These are phyloP conservation scores for Drosophila seguyi DNA, from an alignment of 1,140 invertebrate genomes.

Conservation along the genomic window DNA sequence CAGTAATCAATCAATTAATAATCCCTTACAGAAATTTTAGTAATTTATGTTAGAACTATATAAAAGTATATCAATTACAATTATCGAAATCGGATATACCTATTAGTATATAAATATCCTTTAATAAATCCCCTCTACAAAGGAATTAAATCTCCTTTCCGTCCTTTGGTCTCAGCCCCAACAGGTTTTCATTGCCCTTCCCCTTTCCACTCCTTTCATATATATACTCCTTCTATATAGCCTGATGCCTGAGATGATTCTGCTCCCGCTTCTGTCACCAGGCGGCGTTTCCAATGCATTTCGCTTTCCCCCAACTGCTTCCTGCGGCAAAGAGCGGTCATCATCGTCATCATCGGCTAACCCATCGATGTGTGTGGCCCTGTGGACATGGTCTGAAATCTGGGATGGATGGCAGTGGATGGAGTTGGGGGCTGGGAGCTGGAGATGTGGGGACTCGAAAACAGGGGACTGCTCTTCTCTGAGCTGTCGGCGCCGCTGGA, in stretches of 20 bases:
- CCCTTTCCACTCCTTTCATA: not conserved
- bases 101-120: not conserved
- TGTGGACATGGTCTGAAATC: conserved; percentile 19
- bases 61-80: not conserved
- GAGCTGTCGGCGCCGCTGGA: conserved; percentile 61
- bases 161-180: conserved; percentile 8
- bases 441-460: conserved; percentile 8
- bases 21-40: not conserved
- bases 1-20: too few relatives aligned
- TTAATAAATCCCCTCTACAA: not conserved
- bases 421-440: not conserved
- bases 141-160: conserved; percentile 1
- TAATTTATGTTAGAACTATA: too few relatives aligned
- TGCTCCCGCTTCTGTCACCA: conserved; percentile 53
- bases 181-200: conserved; percentile 16
- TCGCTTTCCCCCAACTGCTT: conserved; percentile 15
- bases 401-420: conserved; percentile 19
- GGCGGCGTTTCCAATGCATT: conserved; percentile 44
- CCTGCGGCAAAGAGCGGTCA: conserved; percentile 26
- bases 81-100: not conserved
- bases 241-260: conserved; percentile 4
- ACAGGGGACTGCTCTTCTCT: conserved; percentile 18
- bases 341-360: conserved; percentile 59
- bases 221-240: conserved; percentile 5
- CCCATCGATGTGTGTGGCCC: conserved; percentile 68